phyloP scores from a whole-genome alignment of 2,888 invertebrate species.

The Drosophila fungiperda region DNA sequence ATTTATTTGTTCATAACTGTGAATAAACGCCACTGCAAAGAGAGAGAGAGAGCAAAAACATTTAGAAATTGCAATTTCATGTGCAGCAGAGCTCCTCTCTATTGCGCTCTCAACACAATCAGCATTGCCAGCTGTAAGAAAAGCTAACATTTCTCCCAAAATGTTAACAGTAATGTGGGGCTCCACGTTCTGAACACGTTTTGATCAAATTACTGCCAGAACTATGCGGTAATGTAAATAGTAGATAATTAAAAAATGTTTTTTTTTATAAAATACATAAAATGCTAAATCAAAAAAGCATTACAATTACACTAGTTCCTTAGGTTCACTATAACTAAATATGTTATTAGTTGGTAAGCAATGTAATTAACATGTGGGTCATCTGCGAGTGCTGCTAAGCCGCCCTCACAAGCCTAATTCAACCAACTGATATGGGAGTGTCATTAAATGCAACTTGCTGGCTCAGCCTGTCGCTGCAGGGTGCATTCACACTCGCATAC shows the following conservation, averaged over 20 bases:
- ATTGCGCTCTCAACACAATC: conserved; percentile 19
- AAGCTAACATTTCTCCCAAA: conserved; percentile 21
- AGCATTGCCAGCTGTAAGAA: conserved; percentile 54
- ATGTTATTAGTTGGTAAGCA: neutral
- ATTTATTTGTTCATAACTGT: neutral
- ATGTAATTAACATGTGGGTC: conserved; percentile 45
- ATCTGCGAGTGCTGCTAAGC: conserved; percentile 27
- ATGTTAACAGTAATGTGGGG: conserved; percentile 35
- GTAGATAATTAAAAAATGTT: neutral
- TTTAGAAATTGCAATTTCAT: conserved; percentile 15
- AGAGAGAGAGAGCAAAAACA: conserved; percentile 12
- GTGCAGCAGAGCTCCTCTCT: conserved; percentile 23
- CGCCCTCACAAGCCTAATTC: conserved; percentile 18
- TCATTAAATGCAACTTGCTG: conserved; percentile 35
- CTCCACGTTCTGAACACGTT: neutral
- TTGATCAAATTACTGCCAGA: neutral
- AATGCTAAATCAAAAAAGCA: neutral
- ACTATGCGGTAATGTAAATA: neutral
- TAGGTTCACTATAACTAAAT: neutral
- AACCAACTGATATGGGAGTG: conserved; percentile 39
- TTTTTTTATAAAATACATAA: neutral
- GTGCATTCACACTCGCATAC: conserved; percentile 14
- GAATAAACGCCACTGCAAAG: neutral
- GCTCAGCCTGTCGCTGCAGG: conserved; percentile 20
- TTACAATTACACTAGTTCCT: neutral